Base-by-base conservation (phyloP, 2,113 vertebrate genomes). In the Tragelaphus buxtoni region DNA sequence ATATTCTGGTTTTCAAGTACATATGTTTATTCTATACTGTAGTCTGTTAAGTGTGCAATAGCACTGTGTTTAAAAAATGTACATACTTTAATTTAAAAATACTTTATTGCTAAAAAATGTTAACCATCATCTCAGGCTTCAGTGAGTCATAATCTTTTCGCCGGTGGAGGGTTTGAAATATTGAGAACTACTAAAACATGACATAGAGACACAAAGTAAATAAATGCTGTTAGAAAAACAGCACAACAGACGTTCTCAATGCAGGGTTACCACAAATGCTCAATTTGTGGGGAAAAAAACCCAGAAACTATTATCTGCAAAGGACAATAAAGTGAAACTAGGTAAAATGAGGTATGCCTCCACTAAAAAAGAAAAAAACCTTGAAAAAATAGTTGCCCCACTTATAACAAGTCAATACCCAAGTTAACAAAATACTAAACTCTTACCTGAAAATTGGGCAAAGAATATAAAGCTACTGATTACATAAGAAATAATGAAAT, bases 401-500 rank as follows among this genome's bases (percentile, higher is more conserved):
- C 88, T 93, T 90, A 94, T 92, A n/a, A 88, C 16, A 92, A 82
- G 56, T 95, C 76, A 97, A 60, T 89, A 96, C 3, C 79, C 3
- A 93, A 83, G n/a, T 82, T 91, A 96, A 95, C 56, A 95, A 97
- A 97, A 96, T 47, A 92, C 18, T 90, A 88, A 96, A 94, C 56
- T 11, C 18, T 93, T 87, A 91, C 69, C 53, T 30, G 58, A 96
- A 96, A 76, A 51, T 95, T 45, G 63, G 39, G 10, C 77, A 97
- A 94, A 87, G 32, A 91, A 81, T 60, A 97, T 42, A 94, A 60
- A 92, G 20, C 49, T n/a, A 79, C 56, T 95, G 87, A 93, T 87
- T 96, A 97, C 81, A 47, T 91, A 93, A 95, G 69, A 97, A 96
- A 97, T 58, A 93, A 63, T 94, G 26, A 97, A 92, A 96, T 95